Evolutionary conservation across 2,888 invertebrate genomes (phyloP).

Genomic region (Diachrysia chrysitis): DNA sequence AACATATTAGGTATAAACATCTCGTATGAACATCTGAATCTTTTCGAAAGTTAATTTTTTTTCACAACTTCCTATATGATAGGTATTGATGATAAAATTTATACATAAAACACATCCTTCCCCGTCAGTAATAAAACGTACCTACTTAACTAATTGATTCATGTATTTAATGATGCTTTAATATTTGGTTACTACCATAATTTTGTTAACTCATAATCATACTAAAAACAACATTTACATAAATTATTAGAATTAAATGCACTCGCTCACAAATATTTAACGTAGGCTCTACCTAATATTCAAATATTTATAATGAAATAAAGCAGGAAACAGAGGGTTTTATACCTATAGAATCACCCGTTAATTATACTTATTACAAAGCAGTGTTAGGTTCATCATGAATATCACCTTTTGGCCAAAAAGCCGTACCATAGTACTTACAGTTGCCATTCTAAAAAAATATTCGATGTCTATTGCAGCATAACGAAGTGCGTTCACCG

Average conservation of each 20-base stretch:
- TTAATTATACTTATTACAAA: background rate
- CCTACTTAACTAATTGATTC: background rate
- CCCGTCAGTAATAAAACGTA: background rate
- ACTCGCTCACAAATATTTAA: background rate
- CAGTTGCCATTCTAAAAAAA: background rate
- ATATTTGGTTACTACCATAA: background rate
- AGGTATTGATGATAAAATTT: too few species aligned
- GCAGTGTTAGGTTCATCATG: background rate
- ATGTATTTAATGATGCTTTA: background rate
- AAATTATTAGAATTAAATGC: background rate
- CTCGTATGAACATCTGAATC: background rate
- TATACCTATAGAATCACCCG: background rate
- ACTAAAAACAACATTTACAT: background rate
- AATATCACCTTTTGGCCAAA: background rate
- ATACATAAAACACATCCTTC: too few species aligned
- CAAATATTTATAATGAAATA: constrained; percentile 6
- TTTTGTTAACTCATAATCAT: background rate
- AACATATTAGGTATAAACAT: background rate
- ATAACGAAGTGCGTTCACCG: constrained; percentile 12
- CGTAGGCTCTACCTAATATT: background rate
- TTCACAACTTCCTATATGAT: too few species aligned
- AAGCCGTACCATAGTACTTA: background rate
- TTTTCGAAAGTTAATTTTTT: background rate
- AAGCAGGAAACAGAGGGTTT: background rate
- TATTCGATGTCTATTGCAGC: constrained; percentile 15